Percentiles rank a stretch among this genome's conserved stretches.
Conservation (phyloP, 2,113 vertebrate species). For the Cervus canadensis region DNA sequence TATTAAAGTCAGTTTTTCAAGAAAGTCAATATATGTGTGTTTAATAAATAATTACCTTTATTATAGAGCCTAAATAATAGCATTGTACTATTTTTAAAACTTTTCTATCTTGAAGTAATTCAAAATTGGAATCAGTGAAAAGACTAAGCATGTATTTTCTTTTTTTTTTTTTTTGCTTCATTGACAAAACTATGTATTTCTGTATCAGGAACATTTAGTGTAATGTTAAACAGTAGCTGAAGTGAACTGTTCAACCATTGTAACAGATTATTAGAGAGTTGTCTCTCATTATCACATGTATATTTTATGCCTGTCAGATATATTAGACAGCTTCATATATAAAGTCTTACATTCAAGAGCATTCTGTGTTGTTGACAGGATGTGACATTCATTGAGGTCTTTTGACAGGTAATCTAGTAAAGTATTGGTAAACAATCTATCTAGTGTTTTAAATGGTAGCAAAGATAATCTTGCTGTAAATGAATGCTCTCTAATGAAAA, state of each 20-base stretch:
- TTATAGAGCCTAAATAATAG: not conserved
- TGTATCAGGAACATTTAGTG: slow-evolving; percentile 8
- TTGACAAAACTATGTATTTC: not conserved
- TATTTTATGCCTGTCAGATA: not conserved
- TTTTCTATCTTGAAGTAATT: not conserved
- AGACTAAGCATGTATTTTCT: not conserved
- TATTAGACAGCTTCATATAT: not conserved
- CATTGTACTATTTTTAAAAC: not conserved
- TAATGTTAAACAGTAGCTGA: not conserved
- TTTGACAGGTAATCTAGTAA: not conserved
- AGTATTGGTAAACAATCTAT: not conserved
- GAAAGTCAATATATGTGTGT: not conserved
- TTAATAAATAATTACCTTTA: not conserved
- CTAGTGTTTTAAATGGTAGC: slow-evolving; percentile 24
- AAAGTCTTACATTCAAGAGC: not conserved
- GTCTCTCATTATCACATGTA: not conserved
- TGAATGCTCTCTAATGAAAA: slow-evolving; percentile 13
- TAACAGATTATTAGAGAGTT: not conserved
- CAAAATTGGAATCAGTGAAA: slow-evolving; percentile 15
- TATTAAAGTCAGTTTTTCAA: not conserved
- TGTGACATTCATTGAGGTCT: not conserved
- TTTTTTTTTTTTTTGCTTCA: not conserved
- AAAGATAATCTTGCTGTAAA: slow-evolving; percentile 18
- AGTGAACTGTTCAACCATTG: not conserved
- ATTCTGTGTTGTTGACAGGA: not conserved